A percentile compares a stretch with the other conserved stretches of the same genome.
Conservation (phyloP, 2,113 vertebrate genomes). For the Cariama cristata region DNA sequence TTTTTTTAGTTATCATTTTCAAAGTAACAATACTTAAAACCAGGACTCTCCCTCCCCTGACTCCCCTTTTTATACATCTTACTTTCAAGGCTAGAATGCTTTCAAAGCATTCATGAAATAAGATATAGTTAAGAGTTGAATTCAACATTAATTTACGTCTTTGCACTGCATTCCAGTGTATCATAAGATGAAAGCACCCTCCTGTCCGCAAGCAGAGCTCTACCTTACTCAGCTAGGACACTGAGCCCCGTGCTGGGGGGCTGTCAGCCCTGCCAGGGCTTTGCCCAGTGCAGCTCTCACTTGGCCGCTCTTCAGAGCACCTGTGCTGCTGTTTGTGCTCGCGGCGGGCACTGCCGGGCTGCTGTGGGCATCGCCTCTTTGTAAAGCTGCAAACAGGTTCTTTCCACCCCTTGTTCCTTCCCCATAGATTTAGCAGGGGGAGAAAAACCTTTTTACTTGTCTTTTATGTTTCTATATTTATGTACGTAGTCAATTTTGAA, state of each 20-base stretch:
- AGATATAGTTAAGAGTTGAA: neutral
- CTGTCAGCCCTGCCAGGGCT: neutral
- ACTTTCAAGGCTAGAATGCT: neutral
- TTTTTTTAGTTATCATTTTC: neutral
- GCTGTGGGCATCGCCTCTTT: fast-evolving
- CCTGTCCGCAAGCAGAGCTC: neutral
- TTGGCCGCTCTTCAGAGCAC: neutral
- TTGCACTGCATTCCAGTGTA: neutral
- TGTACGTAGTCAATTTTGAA: neutral
- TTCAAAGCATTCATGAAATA: neutral
- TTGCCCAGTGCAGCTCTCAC: neutral
- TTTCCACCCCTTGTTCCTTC: neutral
- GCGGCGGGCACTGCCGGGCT: neutral
- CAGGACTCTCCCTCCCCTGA: neutral
- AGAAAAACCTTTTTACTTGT: neutral
- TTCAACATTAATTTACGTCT: neutral
- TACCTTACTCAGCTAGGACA: fast-evolving
- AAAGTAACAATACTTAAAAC: neutral
- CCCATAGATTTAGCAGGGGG: neutral
- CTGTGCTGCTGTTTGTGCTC: neutral
- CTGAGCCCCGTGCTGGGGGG: neutral
- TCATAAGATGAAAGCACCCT: neutral
- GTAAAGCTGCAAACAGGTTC: neutral
- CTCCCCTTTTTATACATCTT: neutral
- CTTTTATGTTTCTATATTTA: neutral